Percentiles rank a stretch among this genome's conserved stretches.
Evolutionary conservation across 2,888 invertebrate genomes (phyloP).

Genomic region (Calliscelio sp.): DNA sequence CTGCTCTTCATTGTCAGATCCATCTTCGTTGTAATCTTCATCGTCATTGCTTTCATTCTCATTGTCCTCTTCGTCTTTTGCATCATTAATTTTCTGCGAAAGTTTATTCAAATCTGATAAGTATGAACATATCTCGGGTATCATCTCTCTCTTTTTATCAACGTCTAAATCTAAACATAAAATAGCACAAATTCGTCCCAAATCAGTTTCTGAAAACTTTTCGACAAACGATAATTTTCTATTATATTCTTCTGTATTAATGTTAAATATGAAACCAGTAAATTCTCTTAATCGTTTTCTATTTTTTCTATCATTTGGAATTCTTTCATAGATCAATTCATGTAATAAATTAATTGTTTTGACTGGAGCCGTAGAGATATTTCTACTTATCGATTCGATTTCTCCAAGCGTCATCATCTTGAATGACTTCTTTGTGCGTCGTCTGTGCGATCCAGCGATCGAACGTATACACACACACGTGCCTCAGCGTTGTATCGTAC

Average conservation of each 20-base stretch:
- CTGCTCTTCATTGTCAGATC: not conserved
- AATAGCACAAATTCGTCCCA: slow-evolving; percentile 20
- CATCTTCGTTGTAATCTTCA: not conserved
- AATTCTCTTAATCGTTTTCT: slow-evolving; percentile 46
- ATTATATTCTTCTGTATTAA: not conserved
- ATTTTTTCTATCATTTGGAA: slow-evolving; percentile 36
- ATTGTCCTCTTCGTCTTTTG: not conserved
- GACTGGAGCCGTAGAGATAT: slow-evolving; percentile 11
- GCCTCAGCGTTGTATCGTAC: no score
- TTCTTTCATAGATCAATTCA: slow-evolving; percentile 26
- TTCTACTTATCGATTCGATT: not conserved
- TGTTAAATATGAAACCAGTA: slow-evolving; percentile 3
- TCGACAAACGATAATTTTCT: not conserved
- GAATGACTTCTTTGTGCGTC: no score
- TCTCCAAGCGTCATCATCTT: slow-evolving; percentile 15
- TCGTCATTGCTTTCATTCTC: not conserved
- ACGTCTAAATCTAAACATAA: slow-evolving; percentile 11
- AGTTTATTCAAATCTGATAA: not conserved
- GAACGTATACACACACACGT: no score
- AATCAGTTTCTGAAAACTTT: not conserved
- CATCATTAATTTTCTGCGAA: not conserved
- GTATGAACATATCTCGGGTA: slow-evolving; percentile 16
- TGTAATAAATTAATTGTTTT: slow-evolving; percentile 24
- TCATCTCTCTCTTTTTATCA: slow-evolving; percentile 26
- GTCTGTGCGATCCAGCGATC: no score